phyloP scores from a whole-genome alignment of 2,797 vertebrate species.

The Setipinna tenuifilis region DNA sequence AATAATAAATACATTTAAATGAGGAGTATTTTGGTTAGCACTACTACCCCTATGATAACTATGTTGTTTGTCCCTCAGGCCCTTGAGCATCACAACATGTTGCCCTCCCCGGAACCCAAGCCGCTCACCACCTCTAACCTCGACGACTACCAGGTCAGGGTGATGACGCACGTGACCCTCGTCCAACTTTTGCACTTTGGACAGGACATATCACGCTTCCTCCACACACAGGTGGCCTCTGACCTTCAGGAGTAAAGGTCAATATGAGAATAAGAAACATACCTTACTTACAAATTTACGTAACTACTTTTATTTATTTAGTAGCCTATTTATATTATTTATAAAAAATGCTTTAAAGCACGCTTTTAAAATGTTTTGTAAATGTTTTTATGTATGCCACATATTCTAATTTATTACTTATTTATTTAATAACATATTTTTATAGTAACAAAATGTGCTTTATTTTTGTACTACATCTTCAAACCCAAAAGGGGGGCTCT shows the following conservation, averaged over 20 bases:
- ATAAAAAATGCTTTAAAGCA: background rate
- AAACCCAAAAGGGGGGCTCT: background rate
- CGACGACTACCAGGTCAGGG: slow-evolving; percentile 61
- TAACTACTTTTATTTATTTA: slow-evolving; percentile 40
- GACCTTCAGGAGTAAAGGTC: background rate
- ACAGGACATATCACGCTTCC: slow-evolving; percentile 57
- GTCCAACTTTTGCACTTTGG: slow-evolving; percentile 66
- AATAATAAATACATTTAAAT: no score
- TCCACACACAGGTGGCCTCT: slow-evolving; percentile 55
- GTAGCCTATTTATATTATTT: slow-evolving; percentile 37
- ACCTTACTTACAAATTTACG: background rate
- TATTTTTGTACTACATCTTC: background rate
- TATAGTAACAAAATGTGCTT: background rate
- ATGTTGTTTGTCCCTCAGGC: slow-evolving; percentile 56
- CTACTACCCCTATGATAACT: background rate
- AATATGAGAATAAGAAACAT: background rate
- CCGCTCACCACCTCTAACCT: slow-evolving; percentile 47
- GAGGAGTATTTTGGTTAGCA: no score
- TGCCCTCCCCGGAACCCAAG: slow-evolving; percentile 16
- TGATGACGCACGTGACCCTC: slow-evolving; percentile 71
- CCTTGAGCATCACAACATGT: slow-evolving; percentile 46
- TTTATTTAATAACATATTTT: background rate
- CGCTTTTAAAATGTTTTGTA: no score
- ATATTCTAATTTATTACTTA: background rate
- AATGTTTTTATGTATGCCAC: background rate